Conservation (phyloP, 1,140 invertebrate species). For the Drosophila ercepeae region DNA sequence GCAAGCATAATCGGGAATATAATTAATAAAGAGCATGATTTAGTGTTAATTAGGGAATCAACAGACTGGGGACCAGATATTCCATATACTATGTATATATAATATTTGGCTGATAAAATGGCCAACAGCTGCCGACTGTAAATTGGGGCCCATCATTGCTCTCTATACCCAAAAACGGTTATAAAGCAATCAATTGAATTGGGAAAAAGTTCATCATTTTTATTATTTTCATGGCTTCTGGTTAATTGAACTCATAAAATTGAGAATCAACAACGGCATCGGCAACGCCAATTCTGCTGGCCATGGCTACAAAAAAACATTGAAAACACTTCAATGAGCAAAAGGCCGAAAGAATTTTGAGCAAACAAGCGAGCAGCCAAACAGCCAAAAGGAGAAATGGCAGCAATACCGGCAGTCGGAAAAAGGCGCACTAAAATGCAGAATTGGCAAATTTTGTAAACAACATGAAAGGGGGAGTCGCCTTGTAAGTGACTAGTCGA, state of each 20-base stretch:
- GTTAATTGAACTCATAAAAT: slow-evolving; percentile 75
- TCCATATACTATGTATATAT: background rate
- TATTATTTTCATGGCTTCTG: slow-evolving; percentile 74
- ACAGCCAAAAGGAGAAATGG: slow-evolving; percentile 18
- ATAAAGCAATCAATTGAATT: slow-evolving; percentile 70
- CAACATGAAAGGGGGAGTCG: slow-evolving; percentile 26
- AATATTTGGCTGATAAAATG: background rate
- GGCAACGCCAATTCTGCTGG: slow-evolving; percentile 17
- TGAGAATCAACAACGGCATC: slow-evolving; percentile 37
- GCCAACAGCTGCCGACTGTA: slow-evolving; percentile 9
- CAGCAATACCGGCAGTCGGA: slow-evolving; percentile 28
- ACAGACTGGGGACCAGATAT: slow-evolving; percentile 13
- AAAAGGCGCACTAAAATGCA: slow-evolving; percentile 46
- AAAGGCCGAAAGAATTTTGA: slow-evolving; percentile 31
- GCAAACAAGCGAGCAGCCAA: slow-evolving; percentile 16
- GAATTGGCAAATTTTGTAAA: slow-evolving; percentile 59
- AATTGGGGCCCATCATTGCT: background rate
- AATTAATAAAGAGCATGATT: slow-evolving; percentile 72
- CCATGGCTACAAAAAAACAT: slow-evolving; percentile 55
- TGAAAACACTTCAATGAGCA: slow-evolving; percentile 64
- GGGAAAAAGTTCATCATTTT: slow-evolving; percentile 66
- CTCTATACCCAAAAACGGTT: slow-evolving; percentile 1
- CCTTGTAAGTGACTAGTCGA: background rate
- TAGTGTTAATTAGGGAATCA: slow-evolving; percentile 69
- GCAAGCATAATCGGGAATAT: slow-evolving; percentile 37